Base-by-base conservation (phyloP, 2,888 invertebrate species). In the Orchesellides sinensis region DNA sequence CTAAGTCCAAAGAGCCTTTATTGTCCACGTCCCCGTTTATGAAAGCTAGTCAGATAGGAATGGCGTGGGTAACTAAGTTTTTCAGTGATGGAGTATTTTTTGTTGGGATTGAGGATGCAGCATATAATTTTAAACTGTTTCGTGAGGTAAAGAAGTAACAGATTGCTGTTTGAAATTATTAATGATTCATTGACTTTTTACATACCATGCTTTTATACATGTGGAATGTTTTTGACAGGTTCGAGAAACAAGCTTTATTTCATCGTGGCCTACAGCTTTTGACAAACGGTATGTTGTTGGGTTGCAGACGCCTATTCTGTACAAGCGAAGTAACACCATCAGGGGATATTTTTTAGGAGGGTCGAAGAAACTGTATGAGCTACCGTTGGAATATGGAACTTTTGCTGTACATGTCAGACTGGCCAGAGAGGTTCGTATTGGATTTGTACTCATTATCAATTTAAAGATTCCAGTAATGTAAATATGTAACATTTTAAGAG, bases 201-300 rank as follows among this genome's bases (percentile, higher is more conserved):
- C 10, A 32, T 6, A 32, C 32, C 10, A 10, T 32, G 32, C 32
- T 10, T 10, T 32, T 32, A 32, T 32, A 6, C 10, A 6, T 32
- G 10, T 10, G 32, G 14, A 14, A n/a, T 52, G 23, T 52, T 40
- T 2, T 40, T n/a, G n/a, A 8, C 21, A 77, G 77, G 29, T 68
- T 27, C 40, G 12, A 59, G 35, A 35, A 19, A 78, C 78, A 0
- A 69, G 61, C 17, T 5, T 35, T 1, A 59, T 78, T 21, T 78
- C 78, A 23, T 59, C 69, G 17, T 78, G 78, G 78, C 78, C 78
- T 21, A 35, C 52, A 5, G 61, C 59, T 40, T 68, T 68, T 35
- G 32, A 78, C 10, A 19, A 45, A 8, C 59, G 69, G 1, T 61
- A 59, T 21, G 27, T 47, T n/a, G 1, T 78, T 32, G 10, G 49